phyloP scores from a whole-genome alignment of 2,113 vertebrate species.

The Podarcis muralis region DNA sequence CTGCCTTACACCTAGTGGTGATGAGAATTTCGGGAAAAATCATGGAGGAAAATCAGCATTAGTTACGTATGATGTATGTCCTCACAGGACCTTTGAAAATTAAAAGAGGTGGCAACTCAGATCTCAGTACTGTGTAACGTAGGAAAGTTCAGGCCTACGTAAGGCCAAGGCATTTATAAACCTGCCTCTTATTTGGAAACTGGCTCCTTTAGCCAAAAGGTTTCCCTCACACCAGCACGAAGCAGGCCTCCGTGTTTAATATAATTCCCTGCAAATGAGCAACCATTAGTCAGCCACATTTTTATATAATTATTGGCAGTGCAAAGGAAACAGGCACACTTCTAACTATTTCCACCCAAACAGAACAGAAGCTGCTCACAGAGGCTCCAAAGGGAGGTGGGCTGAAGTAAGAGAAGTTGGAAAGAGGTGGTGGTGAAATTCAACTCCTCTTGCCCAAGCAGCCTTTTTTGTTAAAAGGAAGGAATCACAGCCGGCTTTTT shows the following conservation, averaged over 20 bases:
- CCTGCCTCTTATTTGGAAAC: constrained; percentile 29
- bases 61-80: not conserved
- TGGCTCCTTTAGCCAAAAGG: constrained; percentile 49
- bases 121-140: not conserved
- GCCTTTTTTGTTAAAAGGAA: constrained; percentile 34
- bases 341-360: constrained; percentile 72
- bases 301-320: constrained; percentile 65
- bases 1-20: too few relatives aligned
- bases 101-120: not conserved
- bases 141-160: not conserved
- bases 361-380: constrained; percentile 64
- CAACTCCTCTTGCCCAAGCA: not conserved
- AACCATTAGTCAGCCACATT: constrained; percentile 69
- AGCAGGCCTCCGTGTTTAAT: constrained; percentile 46
- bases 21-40: not conserved
- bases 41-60: not conserved
- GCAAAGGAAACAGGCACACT: constrained; percentile 57
- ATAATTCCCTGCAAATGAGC: constrained; percentile 54
- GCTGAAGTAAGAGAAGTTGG: constrained; percentile 3
- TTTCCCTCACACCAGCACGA: constrained; percentile 32
- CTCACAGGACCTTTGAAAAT: not conserved
- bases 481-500: constrained; percentile 55
- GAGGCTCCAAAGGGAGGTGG: constrained; percentile 47
- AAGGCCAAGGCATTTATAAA: constrained; percentile 13
- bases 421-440: constrained; percentile 12